These are phyloP conservation scores for Notechis scutatus DNA, from an alignment of 2,113 vertebrate genomes.

Conservation along the genomic window DNA sequence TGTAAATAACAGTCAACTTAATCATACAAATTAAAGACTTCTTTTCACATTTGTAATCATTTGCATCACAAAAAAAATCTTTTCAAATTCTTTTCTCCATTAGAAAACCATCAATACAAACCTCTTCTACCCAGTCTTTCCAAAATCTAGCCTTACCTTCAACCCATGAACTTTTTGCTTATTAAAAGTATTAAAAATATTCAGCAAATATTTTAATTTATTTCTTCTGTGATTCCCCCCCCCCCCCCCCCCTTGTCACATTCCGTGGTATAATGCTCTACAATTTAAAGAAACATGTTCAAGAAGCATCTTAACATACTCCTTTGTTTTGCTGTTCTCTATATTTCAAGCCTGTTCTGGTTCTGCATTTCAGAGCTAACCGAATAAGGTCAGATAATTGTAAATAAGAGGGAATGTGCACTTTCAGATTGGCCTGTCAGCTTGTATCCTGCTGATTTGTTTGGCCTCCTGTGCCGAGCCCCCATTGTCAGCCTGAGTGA, in stretches of 20 bases:
- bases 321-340: not conserved
- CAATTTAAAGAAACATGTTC: not conserved
- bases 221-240: not conserved
- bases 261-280: not conserved
- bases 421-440: not conserved
- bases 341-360: not conserved
- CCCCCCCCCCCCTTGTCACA: not conserved
- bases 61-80: not conserved
- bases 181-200: not conserved
- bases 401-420: rapidly evolving
- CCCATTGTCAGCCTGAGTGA: not conserved
- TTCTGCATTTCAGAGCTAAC: not conserved
- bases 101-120: not conserved
- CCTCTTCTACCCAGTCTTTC: not conserved
- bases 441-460: not conserved
- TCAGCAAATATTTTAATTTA: not conserved
- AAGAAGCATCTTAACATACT: not conserved
- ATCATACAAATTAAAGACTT: not conserved
- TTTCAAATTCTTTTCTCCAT: too few species aligned
- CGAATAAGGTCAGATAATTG: not conserved
- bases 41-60: not conserved
- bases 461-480: not conserved
- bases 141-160: not conserved
- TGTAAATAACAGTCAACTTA: not conserved
- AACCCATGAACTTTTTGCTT: not conserved